These are phyloP conservation scores for Lagorchestes hirsutus DNA, from an alignment of 2,797 vertebrate species.

Conservation along the genomic window DNA sequence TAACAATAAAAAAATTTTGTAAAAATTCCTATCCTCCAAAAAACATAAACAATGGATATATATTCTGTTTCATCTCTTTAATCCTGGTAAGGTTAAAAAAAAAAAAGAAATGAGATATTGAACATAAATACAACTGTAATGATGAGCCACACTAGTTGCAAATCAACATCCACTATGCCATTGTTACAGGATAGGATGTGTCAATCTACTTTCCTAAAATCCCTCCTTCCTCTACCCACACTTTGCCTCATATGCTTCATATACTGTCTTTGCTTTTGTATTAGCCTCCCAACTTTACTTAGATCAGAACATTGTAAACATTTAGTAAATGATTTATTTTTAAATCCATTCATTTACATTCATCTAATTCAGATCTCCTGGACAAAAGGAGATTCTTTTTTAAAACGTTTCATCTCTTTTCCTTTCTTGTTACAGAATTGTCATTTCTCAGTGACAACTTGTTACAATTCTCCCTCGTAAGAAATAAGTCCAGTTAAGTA, in stretches of 20 bases:
- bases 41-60: background rate
- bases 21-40: background rate
- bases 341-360: too few relatives aligned
- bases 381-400: too few relatives aligned
- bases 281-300: too few relatives aligned
- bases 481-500: background rate
- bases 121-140: background rate
- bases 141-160: background rate
- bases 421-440: background rate
- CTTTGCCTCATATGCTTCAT: too few relatives aligned
- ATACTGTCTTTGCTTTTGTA: too few relatives aligned
- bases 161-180: background rate
- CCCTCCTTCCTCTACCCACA: background rate
- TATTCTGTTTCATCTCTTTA: background rate
- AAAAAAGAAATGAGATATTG: background rate
- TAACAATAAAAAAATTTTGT: background rate
- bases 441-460: background rate
- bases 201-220: background rate
- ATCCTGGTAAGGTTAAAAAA: background rate
- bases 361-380: too few relatives aligned
- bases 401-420: too few relatives aligned
- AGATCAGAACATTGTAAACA: too few relatives aligned
- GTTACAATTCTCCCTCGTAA: background rate
- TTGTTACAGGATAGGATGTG: background rate
- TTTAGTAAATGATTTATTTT: too few relatives aligned